These are phyloP conservation scores for Gadus macrocephalus DNA, from an alignment of 2,113 vertebrate species.

Conservation along the genomic window DNA sequence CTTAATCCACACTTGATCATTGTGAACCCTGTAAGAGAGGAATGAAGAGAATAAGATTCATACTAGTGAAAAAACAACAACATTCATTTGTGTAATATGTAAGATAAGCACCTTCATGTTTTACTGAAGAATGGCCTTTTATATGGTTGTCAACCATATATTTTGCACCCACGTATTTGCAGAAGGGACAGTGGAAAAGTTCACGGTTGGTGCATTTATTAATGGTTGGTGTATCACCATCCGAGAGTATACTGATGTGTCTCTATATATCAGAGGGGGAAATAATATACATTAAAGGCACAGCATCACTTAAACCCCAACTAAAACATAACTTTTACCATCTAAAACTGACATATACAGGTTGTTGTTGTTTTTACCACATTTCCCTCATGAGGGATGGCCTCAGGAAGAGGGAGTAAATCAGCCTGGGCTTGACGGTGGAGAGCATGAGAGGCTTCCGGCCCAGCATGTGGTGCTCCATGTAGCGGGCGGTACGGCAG, in stretches of 20 bases:
- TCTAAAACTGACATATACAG: background rate
- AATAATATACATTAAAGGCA: background rate
- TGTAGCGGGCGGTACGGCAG: background rate
- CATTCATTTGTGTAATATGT: background rate
- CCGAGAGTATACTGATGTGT: background rate
- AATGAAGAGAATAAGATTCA: background rate
- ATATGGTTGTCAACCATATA: background rate
- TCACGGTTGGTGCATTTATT: background rate
- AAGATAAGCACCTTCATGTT: background rate
- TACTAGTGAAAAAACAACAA: too few relatives aligned
- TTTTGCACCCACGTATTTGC: background rate
- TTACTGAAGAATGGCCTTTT: background rate
- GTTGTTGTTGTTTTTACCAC: background rate
- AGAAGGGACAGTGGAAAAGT: background rate
- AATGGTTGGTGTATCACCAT: background rate
- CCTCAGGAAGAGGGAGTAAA: background rate
- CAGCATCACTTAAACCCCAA: background rate
- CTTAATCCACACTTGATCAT: background rate
- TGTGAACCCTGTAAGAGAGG: background rate
- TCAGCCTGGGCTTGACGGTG: background rate
- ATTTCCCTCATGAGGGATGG: background rate
- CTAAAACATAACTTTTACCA: background rate
- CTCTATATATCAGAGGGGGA: background rate
- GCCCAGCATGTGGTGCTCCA: background rate
- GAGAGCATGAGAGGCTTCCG: background rate